Evolutionary conservation across 2,888 invertebrate genomes (phyloP).

Genomic region (Cephus sareptanus): DNA sequence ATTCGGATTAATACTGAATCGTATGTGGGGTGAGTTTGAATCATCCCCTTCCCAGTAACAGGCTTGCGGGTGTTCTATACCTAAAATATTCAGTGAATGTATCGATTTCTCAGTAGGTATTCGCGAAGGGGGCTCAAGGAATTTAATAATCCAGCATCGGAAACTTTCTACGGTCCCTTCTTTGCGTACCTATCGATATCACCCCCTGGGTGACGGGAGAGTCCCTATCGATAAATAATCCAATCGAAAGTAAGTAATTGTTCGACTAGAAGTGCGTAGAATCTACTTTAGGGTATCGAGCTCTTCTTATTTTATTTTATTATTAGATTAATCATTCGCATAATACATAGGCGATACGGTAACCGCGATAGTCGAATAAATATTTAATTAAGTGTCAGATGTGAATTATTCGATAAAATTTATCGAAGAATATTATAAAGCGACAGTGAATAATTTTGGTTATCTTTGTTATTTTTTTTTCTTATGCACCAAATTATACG

Average conservation of each 20-base stretch:
- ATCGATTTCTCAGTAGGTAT: constrained; percentile 63
- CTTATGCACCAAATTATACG: not conserved
- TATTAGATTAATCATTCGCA: not conserved
- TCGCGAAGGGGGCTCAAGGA: constrained; percentile 62
- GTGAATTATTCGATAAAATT: not conserved
- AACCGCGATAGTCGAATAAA: not conserved
- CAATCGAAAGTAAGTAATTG: constrained; percentile 51
- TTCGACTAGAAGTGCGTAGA: constrained; percentile 4
- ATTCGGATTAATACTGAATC: constrained; percentile 26
- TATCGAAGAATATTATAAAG: not conserved
- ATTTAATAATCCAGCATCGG: constrained; percentile 64
- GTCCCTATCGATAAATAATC: constrained; percentile 55
- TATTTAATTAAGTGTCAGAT: not conserved
- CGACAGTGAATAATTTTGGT: not conserved
- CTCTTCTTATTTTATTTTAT: not conserved
- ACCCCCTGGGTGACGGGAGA: constrained; percentile 30
- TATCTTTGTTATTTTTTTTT: not conserved
- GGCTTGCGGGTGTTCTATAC: constrained; percentile 35
- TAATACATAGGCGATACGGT: not conserved
- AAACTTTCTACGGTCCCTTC: constrained; percentile 57
- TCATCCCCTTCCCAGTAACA: constrained; percentile 22
- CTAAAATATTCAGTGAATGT: constrained; percentile 65
- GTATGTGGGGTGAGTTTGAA: constrained; percentile 12
- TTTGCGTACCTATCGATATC: constrained; percentile 35
- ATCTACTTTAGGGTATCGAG: not conserved